These are phyloP conservation scores for Atherinomorus stipes DNA, from an alignment of 2,113 vertebrate species.

Conservation along the genomic window DNA sequence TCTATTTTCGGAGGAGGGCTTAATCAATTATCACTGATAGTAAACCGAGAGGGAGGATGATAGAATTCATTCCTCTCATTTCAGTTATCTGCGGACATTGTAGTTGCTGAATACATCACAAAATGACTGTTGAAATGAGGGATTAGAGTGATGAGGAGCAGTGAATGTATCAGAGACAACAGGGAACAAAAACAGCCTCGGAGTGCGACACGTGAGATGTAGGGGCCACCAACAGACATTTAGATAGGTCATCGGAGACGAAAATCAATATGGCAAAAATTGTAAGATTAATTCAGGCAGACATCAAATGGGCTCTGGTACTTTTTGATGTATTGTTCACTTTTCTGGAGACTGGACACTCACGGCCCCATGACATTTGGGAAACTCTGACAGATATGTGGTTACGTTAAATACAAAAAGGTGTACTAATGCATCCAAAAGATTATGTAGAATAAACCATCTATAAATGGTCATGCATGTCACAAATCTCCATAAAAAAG, in stretches of 20 bases:
- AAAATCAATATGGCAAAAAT: conserved; percentile 59
- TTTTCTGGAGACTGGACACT: conserved; percentile 42
- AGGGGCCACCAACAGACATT: conserved; percentile 37
- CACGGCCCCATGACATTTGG: conserved; percentile 33
- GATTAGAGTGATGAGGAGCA: conserved; percentile 63
- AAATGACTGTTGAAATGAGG: conserved; percentile 68
- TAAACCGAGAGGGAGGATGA: conserved; percentile 41
- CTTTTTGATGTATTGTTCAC: conserved; percentile 33
- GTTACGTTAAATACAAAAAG: conserved; percentile 9
- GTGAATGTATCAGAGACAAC: conserved; percentile 33
- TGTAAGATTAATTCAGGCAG: conserved; percentile 59
- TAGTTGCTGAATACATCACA: conserved; percentile 48
- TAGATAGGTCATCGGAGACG: conserved; percentile 58
- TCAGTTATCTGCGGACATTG: conserved; percentile 56
- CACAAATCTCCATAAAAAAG: background rate
- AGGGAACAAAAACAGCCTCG: conserved; percentile 46
- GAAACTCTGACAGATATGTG: conserved; percentile 16
- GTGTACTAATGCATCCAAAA: background rate
- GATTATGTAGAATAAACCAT: background rate
- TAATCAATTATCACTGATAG: conserved; percentile 54
- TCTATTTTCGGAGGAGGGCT: conserved; percentile 36
- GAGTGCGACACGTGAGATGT: conserved; percentile 50
- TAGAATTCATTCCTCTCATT: conserved; percentile 57
- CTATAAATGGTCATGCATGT: background rate
- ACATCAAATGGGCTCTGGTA: conserved; percentile 36